These are phyloP conservation scores for Siniperca knerii DNA, from an alignment of 2,113 vertebrate species.

Conservation along the genomic window DNA sequence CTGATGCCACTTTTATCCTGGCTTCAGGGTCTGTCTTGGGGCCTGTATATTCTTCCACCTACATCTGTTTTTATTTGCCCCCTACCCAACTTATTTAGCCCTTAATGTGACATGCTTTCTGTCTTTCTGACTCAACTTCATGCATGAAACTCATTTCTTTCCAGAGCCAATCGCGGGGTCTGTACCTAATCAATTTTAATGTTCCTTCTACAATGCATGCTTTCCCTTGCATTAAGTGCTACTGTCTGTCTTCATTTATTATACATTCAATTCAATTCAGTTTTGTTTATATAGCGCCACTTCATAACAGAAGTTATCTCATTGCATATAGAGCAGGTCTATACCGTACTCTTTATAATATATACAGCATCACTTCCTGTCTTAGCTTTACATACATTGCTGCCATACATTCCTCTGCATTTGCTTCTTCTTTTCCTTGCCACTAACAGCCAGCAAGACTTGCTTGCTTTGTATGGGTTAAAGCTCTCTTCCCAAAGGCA, in stretches of 20 bases:
- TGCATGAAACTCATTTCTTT: slow-evolving; percentile 31
- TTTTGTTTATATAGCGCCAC: too few species aligned
- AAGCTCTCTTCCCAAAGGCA: neutral
- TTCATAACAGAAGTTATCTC: too few species aligned
- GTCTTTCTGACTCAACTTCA: slow-evolving; percentile 26
- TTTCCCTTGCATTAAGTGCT: neutral
- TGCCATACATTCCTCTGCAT: slow-evolving; percentile 5
- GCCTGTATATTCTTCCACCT: slow-evolving; percentile 17
- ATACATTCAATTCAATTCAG: neutral
- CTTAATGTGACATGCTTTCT: slow-evolving; percentile 32
- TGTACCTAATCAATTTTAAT: slow-evolving; percentile 12
- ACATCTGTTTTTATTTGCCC: slow-evolving; percentile 63
- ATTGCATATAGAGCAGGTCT: too few species aligned
- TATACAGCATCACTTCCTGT: neutral
- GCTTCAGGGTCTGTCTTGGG: slow-evolving; percentile 30
- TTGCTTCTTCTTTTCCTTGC: neutral
- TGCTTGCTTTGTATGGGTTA: slow-evolving; percentile 1
- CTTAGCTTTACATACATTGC: slow-evolving; percentile 5
- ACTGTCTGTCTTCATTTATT: slow-evolving; percentile 7
- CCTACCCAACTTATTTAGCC: slow-evolving; percentile 8
- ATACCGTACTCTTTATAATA: too few species aligned
- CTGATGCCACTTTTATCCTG: slow-evolving; percentile 51
- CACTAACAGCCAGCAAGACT: neutral
- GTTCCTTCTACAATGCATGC: neutral
- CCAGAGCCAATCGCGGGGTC: neutral